Evolutionary conservation across 2,797 vertebrate genomes (phyloP), one percentile per base, ranked within the genome.

Genomic region (Macroramphosus scolopax): DNA sequence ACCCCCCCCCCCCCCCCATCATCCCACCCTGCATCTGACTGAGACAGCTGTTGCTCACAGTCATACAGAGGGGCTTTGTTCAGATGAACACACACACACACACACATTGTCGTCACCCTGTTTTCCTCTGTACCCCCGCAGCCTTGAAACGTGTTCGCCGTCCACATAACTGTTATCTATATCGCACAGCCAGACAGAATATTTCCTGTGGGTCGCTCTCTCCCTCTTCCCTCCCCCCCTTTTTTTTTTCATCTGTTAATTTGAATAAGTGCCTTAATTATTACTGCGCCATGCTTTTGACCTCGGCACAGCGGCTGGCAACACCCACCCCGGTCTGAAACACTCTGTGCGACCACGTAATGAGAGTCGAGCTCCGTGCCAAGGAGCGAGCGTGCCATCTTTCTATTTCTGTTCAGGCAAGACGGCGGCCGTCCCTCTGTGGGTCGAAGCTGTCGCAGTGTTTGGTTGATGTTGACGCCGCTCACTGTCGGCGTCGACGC

Each of bases 11-110:
- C 39, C 11, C 40, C 48, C 17, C 28, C 36, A 8, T 24, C 14
- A 10, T 8, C n/a, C 17, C 17, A 59, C 55, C 25, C 35, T 3
- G 51, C 56, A 44, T 28, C 68, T 79, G 72, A 47, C 71, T 20
- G 63, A 68, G 85, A 78, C 87, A 89, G 88, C 88, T 90, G 88
- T 86, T 87, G 73, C 83, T 80, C 77, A 39, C 80, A 68, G 51
- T 56, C 51, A 52, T 41, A 88, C 84, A 90, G 81, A 73, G 74
- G 49, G 69, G 68, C 86, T 85, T 88, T 90, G 86, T 89, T 85
- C 70, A 36, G 17, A 16, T 2, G 17, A 29, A 50, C 69, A 70
- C 52, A 54, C 62, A 40, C 50, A 50, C 46, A 49, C 41, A 15
- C 25, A 25, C 37, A 10, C 42, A 1, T n/a, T 40, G 26, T 45